phyloP scores from a whole-genome alignment of 2,797 vertebrate species.

The Phrynocephalus vlangalii region DNA sequence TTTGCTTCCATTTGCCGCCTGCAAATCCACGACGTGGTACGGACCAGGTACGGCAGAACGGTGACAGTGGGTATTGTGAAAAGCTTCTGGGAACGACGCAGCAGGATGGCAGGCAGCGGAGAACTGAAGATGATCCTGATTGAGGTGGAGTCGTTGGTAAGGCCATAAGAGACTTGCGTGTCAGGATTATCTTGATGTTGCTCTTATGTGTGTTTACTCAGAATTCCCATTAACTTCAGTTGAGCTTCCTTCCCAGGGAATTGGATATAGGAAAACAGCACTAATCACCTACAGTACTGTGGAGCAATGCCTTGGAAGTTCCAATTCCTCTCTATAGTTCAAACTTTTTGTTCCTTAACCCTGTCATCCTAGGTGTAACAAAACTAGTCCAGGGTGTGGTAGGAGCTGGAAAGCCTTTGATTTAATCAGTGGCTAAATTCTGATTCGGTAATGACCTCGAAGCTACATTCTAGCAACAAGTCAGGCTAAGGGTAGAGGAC shows the following conservation, averaged over 20 bases:
- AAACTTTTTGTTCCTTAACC: not conserved
- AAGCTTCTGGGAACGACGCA: conserved; percentile 80
- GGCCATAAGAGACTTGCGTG: not conserved
- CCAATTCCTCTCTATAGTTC: not conserved
- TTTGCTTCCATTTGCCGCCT: conserved; percentile 81
- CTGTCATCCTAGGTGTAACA: not conserved
- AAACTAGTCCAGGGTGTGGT: not conserved
- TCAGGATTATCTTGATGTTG: not conserved
- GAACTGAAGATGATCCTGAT: conserved; percentile 81
- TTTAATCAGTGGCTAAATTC: not conserved
- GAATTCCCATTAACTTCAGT: not conserved
- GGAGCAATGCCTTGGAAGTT: not conserved
- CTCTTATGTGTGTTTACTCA: not conserved
- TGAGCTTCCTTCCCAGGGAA: not conserved
- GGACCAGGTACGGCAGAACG: conserved; percentile 77
- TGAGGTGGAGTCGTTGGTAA: conserved; percentile 79
- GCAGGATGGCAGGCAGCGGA: conserved; percentile 75
- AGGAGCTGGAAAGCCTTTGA: not conserved
- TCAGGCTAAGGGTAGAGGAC: not conserved
- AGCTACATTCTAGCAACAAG: not conserved
- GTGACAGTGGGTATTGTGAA: conserved; percentile 75
- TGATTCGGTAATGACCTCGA: not conserved
- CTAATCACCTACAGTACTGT: not conserved
- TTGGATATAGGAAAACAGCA: not conserved
- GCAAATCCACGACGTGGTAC: conserved; percentile 79